Conservation (phyloP, 2,888 invertebrate genomes). For the Cabera pusaria region DNA sequence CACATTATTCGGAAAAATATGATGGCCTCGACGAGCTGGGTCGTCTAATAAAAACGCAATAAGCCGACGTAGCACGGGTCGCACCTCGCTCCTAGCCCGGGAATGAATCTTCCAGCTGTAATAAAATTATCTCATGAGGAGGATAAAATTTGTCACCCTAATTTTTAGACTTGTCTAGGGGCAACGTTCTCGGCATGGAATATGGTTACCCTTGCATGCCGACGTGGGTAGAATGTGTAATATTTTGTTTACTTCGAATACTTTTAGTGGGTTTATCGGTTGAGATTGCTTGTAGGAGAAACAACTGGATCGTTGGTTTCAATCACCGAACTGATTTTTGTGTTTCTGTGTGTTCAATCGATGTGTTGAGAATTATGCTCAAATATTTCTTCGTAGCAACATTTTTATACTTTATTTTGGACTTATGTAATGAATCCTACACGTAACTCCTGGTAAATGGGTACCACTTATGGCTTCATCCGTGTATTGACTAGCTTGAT, state of each 20-base stretch:
- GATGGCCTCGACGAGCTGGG: constrained; percentile 52
- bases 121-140: constrained; percentile 73
- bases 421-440: no score
- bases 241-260: constrained; percentile 10
- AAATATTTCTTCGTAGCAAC: no score
- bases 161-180: constrained; percentile 46
- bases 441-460: no score
- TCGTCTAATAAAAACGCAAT: constrained; percentile 74
- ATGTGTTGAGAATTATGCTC: no score
- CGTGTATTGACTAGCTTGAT: no score
- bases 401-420: no score
- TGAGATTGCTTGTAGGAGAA: neutral
- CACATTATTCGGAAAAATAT: constrained; percentile 66
- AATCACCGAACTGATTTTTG: no score
- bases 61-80: no score
- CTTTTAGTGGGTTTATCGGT: constrained; percentile 4
- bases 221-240: constrained; percentile 13
- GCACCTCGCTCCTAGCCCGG: constrained; percentile 49
- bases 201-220: constrained; percentile 8
- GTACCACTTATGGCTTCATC: no score
- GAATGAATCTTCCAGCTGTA: constrained; percentile 65
- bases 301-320: constrained; percentile 1
- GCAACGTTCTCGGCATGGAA: constrained; percentile 23
- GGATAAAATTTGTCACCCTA: constrained; percentile 67
- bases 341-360: no score